These are phyloP conservation scores for Heterodera carotae DNA, from an alignment of 1,140 invertebrate species.

Conservation along the genomic window DNA sequence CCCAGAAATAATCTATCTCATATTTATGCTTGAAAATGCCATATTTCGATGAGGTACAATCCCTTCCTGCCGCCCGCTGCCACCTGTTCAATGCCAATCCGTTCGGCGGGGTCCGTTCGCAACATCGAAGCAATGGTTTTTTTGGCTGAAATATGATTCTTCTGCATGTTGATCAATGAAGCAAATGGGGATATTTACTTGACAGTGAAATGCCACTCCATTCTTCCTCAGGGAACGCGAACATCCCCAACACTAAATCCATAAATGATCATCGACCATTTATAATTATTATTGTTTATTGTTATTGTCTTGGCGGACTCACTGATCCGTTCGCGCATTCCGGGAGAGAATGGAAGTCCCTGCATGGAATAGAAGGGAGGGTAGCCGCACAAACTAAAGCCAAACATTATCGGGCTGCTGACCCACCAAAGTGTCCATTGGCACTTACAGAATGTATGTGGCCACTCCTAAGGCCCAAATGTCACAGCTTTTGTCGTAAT, in stretches of 20 bases:
- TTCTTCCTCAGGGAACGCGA: conserved; percentile 91
- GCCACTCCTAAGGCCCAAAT: conserved; percentile 78
- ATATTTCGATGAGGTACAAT: too few relatives aligned
- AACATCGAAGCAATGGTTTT: conserved; percentile 88
- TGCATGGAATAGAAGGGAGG: conserved; percentile 96
- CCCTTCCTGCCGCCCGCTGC: conserved; percentile 72
- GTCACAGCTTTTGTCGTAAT: conserved; percentile 97
- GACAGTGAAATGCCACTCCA: conserved; percentile 88
- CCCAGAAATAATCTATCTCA: too few relatives aligned
- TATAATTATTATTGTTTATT: conserved; percentile 7
- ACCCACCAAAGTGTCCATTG: neutral
- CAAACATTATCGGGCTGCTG: neutral
- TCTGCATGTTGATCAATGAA: conserved; percentile 12
- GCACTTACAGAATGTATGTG: conserved; percentile 27
- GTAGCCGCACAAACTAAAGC: conserved; percentile 83
- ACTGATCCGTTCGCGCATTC: conserved; percentile 94
- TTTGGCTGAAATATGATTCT: conserved; percentile 72
- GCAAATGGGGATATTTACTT: conserved; percentile 67
- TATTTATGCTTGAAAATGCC: too few relatives aligned
- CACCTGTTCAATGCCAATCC: conserved; percentile 85
- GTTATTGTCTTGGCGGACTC: too few relatives aligned
- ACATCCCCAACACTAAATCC: conserved; percentile 74
- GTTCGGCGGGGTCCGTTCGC: conserved; percentile 82
- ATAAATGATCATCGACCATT: too few relatives aligned
- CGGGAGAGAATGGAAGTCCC: conserved; percentile 90